These are phyloP conservation scores for Microcebus ravelobensis DNA, from an alignment of 2,113 vertebrate species.

Conservation along the genomic window DNA sequence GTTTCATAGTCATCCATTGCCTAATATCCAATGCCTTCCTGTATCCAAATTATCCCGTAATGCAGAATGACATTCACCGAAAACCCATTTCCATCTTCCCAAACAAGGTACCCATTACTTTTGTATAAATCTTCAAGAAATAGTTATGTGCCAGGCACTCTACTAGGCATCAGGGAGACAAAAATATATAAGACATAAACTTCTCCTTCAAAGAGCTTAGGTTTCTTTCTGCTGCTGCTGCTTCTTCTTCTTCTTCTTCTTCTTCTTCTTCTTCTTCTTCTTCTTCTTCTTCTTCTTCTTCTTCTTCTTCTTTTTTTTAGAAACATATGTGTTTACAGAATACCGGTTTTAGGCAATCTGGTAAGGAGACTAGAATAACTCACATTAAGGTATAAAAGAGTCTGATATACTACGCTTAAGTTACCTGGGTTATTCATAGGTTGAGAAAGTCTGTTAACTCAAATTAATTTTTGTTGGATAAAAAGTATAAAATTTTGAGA, in stretches of 20 bases:
- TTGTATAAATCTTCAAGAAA: neutral
- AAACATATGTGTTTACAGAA: neutral
- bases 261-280: too few species aligned
- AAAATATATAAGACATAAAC: neutral
- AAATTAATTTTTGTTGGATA: neutral
- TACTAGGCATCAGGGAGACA: neutral
- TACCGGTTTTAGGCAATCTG: neutral
- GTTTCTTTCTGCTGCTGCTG: too few species aligned
- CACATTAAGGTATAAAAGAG: neutral
- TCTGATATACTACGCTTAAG: neutral
- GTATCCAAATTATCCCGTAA: neutral
- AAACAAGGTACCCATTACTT: neutral
- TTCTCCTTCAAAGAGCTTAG: neutral
- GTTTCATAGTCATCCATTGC: neutral
- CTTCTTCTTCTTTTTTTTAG: neutral
- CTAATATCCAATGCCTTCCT: too few species aligned
- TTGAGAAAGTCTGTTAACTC: neutral
- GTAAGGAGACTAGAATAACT: neutral
- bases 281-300: too few species aligned
- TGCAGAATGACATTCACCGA: neutral
- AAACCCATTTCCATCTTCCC: neutral
- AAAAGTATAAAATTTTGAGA: neutral
- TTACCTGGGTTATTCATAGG: slow-evolving; percentile 2
- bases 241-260: too few species aligned
- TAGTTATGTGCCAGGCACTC: neutral